phyloP scores from a whole-genome alignment of 2,888 invertebrate genomes.

The Macrosoma leucophasiata region DNA sequence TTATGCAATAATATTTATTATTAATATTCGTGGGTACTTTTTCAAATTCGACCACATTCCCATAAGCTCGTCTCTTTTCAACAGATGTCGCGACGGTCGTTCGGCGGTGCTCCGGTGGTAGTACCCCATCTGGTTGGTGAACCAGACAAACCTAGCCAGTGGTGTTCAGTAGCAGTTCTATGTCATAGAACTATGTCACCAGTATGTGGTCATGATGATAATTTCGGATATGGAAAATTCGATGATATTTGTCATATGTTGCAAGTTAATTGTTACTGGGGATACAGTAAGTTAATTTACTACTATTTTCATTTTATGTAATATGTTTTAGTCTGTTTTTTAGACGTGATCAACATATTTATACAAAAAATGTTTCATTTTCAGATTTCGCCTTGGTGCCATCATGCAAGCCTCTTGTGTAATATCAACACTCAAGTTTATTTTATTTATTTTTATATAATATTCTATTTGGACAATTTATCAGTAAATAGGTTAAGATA shows the following conservation, averaged over 20 bases:
- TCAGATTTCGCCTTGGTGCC: conserved; percentile 47
- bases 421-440: no score
- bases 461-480: no score
- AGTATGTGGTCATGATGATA: conserved; percentile 51
- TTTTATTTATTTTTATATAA: no score
- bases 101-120: conserved; percentile 22
- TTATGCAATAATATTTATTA: no score
- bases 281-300: conserved; percentile 45
- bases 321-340: background rate
- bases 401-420: conserved; percentile 33
- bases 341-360: conserved; percentile 3
- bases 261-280: conserved; percentile 55
- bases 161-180: conserved; percentile 45
- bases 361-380: conserved; percentile 24
- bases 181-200: conserved; percentile 35
- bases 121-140: conserved; percentile 19
- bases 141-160: conserved; percentile 38
- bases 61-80: no score
- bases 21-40: no score
- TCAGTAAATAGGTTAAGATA: conserved; percentile 1
- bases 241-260: conserved; percentile 55
- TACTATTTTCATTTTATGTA: no score
- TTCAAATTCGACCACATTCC: no score
- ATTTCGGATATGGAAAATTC: conserved; percentile 49
- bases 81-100: conserved; percentile 37